These are phyloP conservation scores for Mythimna pallens DNA, from an alignment of 2,888 invertebrate genomes.

Conservation along the genomic window DNA sequence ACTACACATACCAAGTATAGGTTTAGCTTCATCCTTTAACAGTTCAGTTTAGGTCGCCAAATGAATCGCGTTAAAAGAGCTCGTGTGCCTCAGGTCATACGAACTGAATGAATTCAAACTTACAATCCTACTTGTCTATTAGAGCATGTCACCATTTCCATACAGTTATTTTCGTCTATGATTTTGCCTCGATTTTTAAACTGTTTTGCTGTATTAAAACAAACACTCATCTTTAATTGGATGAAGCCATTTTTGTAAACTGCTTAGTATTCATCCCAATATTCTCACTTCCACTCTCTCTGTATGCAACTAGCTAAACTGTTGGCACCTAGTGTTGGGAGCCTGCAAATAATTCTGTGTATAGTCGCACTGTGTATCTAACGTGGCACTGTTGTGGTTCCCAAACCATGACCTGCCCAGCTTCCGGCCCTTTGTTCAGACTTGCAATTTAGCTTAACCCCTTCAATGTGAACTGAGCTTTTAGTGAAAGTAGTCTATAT, in stretches of 20 bases:
- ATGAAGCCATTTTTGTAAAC: background rate
- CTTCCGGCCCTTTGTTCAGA: conserved; percentile 28
- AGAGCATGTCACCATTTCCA: too few relatives aligned
- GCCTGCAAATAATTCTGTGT: background rate
- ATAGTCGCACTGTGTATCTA: conserved; percentile 7
- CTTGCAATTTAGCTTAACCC: conserved; percentile 9
- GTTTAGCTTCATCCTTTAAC: too few relatives aligned
- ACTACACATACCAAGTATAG: too few relatives aligned
- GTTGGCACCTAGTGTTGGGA: background rate
- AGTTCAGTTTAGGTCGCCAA: too few relatives aligned
- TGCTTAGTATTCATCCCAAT: background rate
- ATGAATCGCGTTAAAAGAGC: too few relatives aligned
- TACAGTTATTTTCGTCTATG: background rate
- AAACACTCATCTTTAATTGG: background rate
- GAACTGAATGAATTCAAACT: too few relatives aligned
- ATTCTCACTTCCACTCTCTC: background rate
- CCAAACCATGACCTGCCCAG: background rate
- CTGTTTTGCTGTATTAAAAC: too few relatives aligned
- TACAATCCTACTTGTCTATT: too few relatives aligned
- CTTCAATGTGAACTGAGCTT: background rate
- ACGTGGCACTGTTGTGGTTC: conserved; percentile 31
- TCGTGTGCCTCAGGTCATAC: too few relatives aligned
- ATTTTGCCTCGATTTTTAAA: too few relatives aligned
- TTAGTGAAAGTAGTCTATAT: background rate
- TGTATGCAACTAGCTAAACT: background rate